Evolutionary conservation across 1,140 invertebrate genomes (phyloP), one percentile per base, ranked within the genome.

Genomic region (Tribolium madens): DNA sequence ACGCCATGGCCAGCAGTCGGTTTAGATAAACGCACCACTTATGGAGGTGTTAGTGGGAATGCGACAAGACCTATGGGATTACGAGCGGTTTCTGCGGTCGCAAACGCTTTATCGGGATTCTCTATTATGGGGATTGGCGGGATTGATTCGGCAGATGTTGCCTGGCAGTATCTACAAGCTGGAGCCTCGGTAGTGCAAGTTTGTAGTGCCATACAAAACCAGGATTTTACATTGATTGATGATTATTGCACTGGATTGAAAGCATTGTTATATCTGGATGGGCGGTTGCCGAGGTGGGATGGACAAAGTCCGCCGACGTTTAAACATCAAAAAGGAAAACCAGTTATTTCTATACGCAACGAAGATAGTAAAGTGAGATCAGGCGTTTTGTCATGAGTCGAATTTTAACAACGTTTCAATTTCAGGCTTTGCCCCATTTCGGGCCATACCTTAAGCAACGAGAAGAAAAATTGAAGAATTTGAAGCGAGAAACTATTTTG

Each of bases 171-270:
- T 84, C 87, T 99, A 3, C 91, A 96, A 84, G 94, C 94, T 76
- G 98, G 98, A 5, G 96, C 98, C 4, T 92, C 93, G 2, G 93
- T 96, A 15, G 86, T 99, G 0, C 97, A 99, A 90, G 94, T 97
- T 64, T 96, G 98, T 85, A 98, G 96, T 85, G 96, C 98, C 3
- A 91, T 99, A 10, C 98, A 99, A 85, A 99, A 99, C 88, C 98
- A 99, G 89, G 97, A 98, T 86, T 99, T 97, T 81, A 98, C 97
- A 0, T 84, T 99, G 0, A 93, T 98, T 71, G 93, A 98, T 9
- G 97, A 99, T 85, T 99, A 98, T 83, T 91, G 93, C 46, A 95
- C 92, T 2, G 97, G 97, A 0, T 87, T 99, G 5, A 97, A 97
- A 87, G 89, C 97, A 0, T 85, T 98, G 17, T 86, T 99, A 0